Percentiles rank a stretch among this genome's conserved stretches.
Conservation (phyloP, 2,888 invertebrate genomes). For the Latheticus oryzae region DNA sequence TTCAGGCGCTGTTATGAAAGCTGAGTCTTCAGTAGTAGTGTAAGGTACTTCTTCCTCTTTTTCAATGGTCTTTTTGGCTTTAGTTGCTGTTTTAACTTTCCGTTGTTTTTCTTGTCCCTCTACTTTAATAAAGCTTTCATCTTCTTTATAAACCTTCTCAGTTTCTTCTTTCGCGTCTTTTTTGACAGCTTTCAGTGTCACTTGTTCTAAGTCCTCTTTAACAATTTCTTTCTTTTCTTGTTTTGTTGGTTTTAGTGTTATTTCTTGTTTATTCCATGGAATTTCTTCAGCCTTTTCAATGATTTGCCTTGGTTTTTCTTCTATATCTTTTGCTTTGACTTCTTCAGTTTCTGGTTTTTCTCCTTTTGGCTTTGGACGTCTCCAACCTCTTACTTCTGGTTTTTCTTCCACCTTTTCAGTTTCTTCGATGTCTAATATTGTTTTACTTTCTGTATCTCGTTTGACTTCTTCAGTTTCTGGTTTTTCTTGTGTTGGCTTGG, state of each 20-base stretch:
- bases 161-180: conserved; percentile 24
- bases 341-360: conserved; percentile 25
- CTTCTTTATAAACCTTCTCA: conserved; percentile 19
- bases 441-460: no score
- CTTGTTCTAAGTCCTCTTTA: conserved; percentile 58
- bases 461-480: conserved; percentile 11
- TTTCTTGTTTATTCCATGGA: conserved; percentile 75
- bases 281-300: conserved; percentile 38
- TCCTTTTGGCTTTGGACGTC: conserved; percentile 33
- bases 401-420: conserved; percentile 21
- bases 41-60: conserved; percentile 13
- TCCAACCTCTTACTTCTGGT: conserved; percentile 26
- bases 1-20: conserved; percentile 1
- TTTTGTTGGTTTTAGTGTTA: conserved; percentile 66
- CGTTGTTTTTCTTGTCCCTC: conserved; percentile 28
- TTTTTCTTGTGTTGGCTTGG: conserved; percentile 49
- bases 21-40: no score
- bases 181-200: conserved; percentile 54
- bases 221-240: conserved; percentile 66
- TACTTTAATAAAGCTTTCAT: conserved; percentile 17
- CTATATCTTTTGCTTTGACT: conserved; percentile 24
- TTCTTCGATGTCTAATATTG: no score
- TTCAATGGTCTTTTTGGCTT: conserved; percentile 15
- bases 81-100: not conserved
- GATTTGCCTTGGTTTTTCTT: conserved; percentile 22